Evolutionary conservation across 2,797 vertebrate genomes (phyloP), one percentile per base, ranked within the genome.

Genomic region (Podargus strigoides): DNA sequence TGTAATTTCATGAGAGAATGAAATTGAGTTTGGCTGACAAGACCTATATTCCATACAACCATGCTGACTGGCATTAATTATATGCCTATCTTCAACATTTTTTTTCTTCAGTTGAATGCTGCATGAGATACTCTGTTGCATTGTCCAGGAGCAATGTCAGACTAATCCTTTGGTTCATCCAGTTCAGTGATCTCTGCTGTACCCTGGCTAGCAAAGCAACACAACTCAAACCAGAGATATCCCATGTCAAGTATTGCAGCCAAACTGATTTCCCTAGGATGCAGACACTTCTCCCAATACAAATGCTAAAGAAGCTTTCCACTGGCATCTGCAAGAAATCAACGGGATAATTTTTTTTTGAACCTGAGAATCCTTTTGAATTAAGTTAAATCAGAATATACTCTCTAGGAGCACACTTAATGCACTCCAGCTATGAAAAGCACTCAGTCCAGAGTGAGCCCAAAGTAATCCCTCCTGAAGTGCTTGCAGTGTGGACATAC

Each of bases 1-100:
- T 88, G 80, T 92, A 89, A 96, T 96, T 96, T 95, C 92, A 59
- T 56, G 60, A 83, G 84, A 93, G 92, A 91, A 55, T 89, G 86
- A 90, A 80, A 90, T 83, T 6, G 21, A 85, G 50, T 90, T 93
- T 63, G 84, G 74, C 94, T 87, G 81, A 92, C 75, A 77, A 85
- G 95, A 67, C 63, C 81, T 83, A 26, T 37, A 59, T 92, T 90
- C 91, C 81, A 41, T 14, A 70, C 20, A 32, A 20, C 67, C 50
- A 2, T 52, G 28, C 10, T 82, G 91, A 83, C 68, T 62, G 81
- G 44, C 63, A 69, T 73, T 95, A 94, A 95, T 92, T 92, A 88
- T 58, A 90, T 49, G 36, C 46, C 62, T 75, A 59, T 90, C 70
- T 91, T 67, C 6, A 17, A 53, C 34, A 36, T 63, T 90, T 88